A percentile compares a stretch with the other conserved stretches of the same genome.
These are phyloP conservation scores for Sus scrofa DNA, from an alignment of 2,113 vertebrate genomes.

Conservation along the genomic window DNA sequence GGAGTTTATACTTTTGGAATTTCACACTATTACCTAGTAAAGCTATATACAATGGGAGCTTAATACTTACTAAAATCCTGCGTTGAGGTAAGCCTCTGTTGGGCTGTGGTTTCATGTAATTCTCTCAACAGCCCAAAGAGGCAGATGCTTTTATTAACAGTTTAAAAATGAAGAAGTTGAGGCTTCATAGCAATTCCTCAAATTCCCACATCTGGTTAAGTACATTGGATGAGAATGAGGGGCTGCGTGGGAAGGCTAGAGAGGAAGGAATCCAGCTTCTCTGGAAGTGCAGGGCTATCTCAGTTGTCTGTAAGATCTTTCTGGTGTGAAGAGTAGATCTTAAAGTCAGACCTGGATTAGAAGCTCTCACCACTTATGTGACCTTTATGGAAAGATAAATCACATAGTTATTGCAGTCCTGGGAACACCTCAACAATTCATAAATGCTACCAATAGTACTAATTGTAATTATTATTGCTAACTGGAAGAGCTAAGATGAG, in stretches of 20 bases:
- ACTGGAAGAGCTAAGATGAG: background rate
- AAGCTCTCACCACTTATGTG: background rate
- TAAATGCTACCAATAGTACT: background rate
- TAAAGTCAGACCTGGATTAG: background rate
- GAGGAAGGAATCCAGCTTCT: background rate
- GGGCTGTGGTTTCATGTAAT: background rate
- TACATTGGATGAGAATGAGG: background rate
- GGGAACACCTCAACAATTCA: background rate
- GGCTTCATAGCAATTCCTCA: background rate
- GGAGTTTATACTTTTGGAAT: background rate
- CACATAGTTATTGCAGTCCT: background rate
- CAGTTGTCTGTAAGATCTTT: background rate
- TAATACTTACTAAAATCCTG: background rate
- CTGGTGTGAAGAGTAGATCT: background rate
- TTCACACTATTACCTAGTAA: background rate
- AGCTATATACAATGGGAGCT: background rate
- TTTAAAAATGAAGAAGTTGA: background rate
- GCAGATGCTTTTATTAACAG: background rate
- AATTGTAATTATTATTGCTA: constrained; percentile 30
- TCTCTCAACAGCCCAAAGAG: background rate
- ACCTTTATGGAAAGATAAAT: background rate
- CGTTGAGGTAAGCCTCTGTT: background rate
- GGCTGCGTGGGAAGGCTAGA: background rate
- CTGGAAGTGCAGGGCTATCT: background rate
- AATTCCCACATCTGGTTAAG: background rate